These are phyloP conservation scores for Sebastes cheni DNA, from an alignment of 2,797 vertebrate genomes.

Conservation along the genomic window DNA sequence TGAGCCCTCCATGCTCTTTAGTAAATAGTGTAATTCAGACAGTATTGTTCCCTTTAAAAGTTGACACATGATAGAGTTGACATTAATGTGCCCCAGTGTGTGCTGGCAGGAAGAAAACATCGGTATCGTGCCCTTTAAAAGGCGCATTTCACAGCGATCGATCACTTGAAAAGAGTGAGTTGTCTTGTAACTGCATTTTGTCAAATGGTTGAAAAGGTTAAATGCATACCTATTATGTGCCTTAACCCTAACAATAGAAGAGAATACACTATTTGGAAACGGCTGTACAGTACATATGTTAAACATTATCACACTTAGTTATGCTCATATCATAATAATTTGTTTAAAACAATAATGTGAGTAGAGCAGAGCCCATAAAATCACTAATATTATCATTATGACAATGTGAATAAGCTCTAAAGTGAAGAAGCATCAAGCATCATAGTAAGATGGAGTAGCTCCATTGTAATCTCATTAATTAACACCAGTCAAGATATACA, in stretches of 20 bases:
- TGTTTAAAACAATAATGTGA: conserved; percentile 1
- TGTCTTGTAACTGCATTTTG: conserved; percentile 13
- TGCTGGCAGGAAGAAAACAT: conserved; percentile 5
- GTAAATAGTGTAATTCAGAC: conserved; percentile 6
- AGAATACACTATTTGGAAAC: neutral
- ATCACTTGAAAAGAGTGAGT: neutral
- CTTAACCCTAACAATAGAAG: neutral
- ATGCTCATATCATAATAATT: conserved; percentile 3
- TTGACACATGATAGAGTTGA: conserved; percentile 22
- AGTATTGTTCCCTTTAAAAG: conserved; percentile 23
- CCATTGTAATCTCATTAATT: neutral
- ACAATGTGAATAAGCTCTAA: conserved; percentile 1
- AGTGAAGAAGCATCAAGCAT: neutral
- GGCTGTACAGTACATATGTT: neutral
- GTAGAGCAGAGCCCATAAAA: neutral
- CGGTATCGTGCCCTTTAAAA: conserved; percentile 20
- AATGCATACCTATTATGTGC: neutral
- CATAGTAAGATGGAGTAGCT: neutral
- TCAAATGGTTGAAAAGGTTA: conserved; percentile 44
- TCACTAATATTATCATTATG: neutral
- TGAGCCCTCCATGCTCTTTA: neutral
- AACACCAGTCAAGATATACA: neutral
- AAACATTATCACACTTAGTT: neutral
- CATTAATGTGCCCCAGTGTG: conserved; percentile 15
- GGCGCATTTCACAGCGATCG: neutral